These are phyloP conservation scores for Nasua narica DNA, from an alignment of 2,797 vertebrate species.

Conservation along the genomic window DNA sequence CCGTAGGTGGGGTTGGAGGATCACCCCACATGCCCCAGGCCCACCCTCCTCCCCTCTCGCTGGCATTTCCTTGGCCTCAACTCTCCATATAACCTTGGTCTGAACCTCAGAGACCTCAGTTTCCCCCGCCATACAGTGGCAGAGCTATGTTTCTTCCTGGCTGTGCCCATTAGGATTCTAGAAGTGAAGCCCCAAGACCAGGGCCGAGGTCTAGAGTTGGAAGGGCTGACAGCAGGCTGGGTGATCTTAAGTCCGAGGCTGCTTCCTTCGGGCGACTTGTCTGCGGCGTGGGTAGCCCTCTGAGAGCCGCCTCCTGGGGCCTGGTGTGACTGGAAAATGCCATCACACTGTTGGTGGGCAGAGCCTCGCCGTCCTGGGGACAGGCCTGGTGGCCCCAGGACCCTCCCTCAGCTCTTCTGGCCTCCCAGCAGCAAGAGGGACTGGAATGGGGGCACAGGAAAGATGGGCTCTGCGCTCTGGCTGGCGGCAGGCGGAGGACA, in stretches of 20 bases:
- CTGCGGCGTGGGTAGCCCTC: not conserved
- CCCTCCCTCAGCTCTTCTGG: not conserved
- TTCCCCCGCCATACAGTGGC: not conserved
- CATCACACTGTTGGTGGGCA: not conserved
- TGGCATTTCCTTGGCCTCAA: not conserved
- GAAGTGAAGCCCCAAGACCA: not conserved
- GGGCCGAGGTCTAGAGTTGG: not conserved
- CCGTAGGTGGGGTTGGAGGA: not conserved
- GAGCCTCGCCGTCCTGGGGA: not conserved
- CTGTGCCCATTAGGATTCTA: not conserved
- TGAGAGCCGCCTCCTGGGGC: not conserved
- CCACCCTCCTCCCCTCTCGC: not conserved
- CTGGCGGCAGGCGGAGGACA: not conserved
- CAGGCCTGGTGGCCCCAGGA: not conserved
- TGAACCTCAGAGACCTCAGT: not conserved
- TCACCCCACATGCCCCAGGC: not conserved
- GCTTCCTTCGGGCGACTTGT: not conserved
- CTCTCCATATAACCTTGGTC: not conserved
- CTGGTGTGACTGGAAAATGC: accelerated
- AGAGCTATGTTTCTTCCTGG: not conserved
- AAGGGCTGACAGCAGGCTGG: not conserved
- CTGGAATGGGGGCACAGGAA: not conserved
- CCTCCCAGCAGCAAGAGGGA: not conserved
- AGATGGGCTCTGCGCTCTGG: not conserved
- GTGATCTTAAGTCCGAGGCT: not conserved